These are phyloP conservation scores for Poecilia latipinna DNA, from an alignment of 2,113 vertebrate species.

Conservation along the genomic window DNA sequence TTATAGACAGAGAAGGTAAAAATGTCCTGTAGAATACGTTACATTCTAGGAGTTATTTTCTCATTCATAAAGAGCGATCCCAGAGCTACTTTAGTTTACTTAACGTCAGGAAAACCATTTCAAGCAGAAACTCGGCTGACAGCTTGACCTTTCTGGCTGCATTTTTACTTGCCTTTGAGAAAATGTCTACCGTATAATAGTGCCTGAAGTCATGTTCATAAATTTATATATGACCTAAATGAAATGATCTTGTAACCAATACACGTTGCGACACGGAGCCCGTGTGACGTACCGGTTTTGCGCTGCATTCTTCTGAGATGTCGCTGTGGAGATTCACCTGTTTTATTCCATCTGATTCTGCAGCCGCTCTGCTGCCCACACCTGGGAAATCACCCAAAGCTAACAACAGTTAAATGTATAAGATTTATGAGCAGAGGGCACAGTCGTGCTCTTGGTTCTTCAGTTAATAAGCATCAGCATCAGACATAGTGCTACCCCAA, in stretches of 20 bases:
- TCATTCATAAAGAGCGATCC: conserved; percentile 25
- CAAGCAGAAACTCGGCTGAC: conserved; percentile 41
- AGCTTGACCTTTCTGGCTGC: conserved; percentile 52
- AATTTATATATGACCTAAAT: conserved; percentile 11
- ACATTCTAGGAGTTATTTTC: conserved; percentile 15
- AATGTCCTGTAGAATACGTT: conserved; percentile 2
- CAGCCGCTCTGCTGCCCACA: conserved; percentile 25
- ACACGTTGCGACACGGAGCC: conserved; percentile 19
- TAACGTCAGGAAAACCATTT: conserved; percentile 45
- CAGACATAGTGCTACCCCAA: too few relatives aligned
- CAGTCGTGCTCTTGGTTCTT: conserved; percentile 43
- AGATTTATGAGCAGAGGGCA: conserved; percentile 58
- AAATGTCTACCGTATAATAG: conserved; percentile 24
- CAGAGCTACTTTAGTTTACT: conserved; percentile 37
- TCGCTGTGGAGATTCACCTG: conserved; percentile 42
- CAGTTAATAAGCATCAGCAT: conserved; percentile 46
- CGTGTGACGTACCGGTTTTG: conserved; percentile 26
- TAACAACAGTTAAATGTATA: conserved; percentile 68
- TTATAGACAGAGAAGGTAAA: conserved; percentile 6
- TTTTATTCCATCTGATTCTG: conserved; percentile 65
- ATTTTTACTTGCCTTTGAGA: conserved; percentile 37
- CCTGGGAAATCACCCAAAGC: conserved; percentile 63
- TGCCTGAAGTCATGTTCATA: conserved; percentile 19
- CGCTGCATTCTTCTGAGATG: conserved; percentile 22
- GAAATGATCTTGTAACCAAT: conserved; percentile 10